Evolutionary conservation across 2,888 invertebrate genomes (phyloP).

Genomic region (Urechis unicinctus): DNA sequence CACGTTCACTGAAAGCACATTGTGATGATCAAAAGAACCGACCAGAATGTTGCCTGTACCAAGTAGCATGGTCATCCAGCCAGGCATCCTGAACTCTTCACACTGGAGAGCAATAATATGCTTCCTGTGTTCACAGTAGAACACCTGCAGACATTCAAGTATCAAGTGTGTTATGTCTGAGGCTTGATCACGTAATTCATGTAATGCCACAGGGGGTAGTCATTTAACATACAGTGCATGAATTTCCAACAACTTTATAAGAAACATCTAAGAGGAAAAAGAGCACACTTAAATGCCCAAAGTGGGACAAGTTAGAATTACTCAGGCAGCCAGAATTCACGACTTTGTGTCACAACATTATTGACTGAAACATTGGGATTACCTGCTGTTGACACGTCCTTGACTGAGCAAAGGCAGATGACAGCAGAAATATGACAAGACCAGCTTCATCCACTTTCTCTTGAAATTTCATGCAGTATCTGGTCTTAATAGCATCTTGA

Average conservation of each 20-base stretch:
- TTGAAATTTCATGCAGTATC: slow-evolving; percentile 26
- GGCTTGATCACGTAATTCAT: no score
- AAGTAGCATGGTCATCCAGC: slow-evolving; percentile 45
- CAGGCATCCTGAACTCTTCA: slow-evolving; percentile 41
- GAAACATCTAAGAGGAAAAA: no score
- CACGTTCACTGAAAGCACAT: no score
- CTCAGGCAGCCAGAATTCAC: no score
- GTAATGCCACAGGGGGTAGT: no score
- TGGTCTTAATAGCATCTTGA: neutral
- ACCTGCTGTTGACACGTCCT: slow-evolving; percentile 44
- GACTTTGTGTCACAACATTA: no score
- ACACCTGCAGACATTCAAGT: slow-evolving; percentile 33
- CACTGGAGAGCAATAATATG: slow-evolving; percentile 40
- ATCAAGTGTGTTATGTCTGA: no score
- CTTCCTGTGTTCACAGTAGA: slow-evolving; percentile 52
- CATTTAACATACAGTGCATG: no score
- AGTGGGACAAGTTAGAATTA: neutral
- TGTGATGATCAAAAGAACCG: no score
- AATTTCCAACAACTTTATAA: no score
- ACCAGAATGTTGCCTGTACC: slow-evolving; percentile 33
- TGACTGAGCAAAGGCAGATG: slow-evolving; percentile 35
- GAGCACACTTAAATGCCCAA: no score
- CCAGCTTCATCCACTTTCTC: slow-evolving; percentile 45
- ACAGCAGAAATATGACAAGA: slow-evolving; percentile 39
- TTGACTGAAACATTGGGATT: no score